Conservation (phyloP, 1,140 invertebrate genomes). For the Acromyrmex charruanus region DNA sequence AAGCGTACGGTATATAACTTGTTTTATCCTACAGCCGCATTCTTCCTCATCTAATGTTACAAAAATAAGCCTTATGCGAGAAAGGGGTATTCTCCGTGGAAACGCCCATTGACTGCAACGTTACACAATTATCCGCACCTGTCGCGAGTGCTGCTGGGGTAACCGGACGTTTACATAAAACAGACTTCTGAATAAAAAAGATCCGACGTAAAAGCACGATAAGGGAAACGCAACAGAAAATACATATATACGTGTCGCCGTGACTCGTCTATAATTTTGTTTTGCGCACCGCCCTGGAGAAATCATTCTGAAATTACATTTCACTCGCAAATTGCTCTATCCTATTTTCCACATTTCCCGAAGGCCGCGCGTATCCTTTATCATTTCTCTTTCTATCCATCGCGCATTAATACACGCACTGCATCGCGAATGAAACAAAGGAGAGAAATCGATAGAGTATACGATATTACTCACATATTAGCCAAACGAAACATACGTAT, state of each 20-base stretch:
- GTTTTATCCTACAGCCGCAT: conserved; percentile 9
- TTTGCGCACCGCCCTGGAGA: conserved; percentile 34
- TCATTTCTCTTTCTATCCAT: conserved; percentile 34
- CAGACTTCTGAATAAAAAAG: conserved; percentile 39
- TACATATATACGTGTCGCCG: background rate
- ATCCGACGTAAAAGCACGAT: background rate
- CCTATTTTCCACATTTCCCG: conserved; percentile 44
- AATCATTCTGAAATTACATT: conserved; percentile 60
- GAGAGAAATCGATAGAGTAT: background rate
- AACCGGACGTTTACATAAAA: conserved; percentile 51
- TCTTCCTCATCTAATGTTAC: conserved; percentile 22
- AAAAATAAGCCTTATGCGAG: conserved; percentile 38
- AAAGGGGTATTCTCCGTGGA: background rate
- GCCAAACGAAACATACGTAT: background rate
- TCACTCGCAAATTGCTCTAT: conserved; percentile 59
- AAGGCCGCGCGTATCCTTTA: conserved; percentile 38
- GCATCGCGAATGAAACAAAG: conserved; percentile 1
- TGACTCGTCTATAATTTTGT: conserved; percentile 52
- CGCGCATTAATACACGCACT: conserved; percentile 9
- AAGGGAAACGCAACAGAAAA: conserved; percentile 22
- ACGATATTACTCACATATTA: background rate
- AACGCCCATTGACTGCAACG: conserved; percentile 51
- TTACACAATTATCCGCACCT: conserved; percentile 56
- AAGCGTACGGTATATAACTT: background rate
- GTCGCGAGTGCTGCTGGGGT: conserved; percentile 5